These are phyloP conservation scores for Pollenia griseotomentosa DNA, from an alignment of 2,888 invertebrate species.

Conservation along the genomic window DNA sequence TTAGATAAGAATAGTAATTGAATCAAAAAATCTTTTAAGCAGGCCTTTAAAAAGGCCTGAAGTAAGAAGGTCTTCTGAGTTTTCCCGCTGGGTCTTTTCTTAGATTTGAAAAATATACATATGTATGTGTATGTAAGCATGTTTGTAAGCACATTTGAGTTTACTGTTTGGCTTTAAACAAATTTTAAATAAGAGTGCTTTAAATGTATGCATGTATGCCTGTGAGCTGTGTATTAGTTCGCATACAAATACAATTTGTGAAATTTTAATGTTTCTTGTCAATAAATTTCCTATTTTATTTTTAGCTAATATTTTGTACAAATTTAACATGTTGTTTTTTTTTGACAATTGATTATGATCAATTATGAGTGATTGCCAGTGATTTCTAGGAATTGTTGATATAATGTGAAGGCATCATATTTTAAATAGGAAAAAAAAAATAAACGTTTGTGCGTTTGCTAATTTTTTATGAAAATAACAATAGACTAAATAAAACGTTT, in stretches of 20 bases:
- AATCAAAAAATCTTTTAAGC: no score
- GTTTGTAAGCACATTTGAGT: neutral
- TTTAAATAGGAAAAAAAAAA: neutral
- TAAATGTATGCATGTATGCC: no score
- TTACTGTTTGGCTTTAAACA: no score
- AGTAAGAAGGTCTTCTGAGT: no score
- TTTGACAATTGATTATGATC: slow-evolving; percentile 46
- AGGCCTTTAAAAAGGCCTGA: no score
- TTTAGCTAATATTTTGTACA: slow-evolving; percentile 33
- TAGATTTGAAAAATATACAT: neutral
- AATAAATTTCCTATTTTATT: neutral
- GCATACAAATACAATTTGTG: no score
- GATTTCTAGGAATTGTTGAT: slow-evolving; percentile 48
- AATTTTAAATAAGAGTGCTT: no score
- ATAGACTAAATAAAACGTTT: neutral
- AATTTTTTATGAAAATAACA: slow-evolving; percentile 45
- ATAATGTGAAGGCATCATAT: slow-evolving; percentile 8
- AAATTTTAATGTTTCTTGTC: no score
- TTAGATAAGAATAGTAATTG: no score
- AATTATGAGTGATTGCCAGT: neutral
- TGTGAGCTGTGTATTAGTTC: no score
- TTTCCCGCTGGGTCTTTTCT: no score
- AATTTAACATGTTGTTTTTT: slow-evolving; percentile 6
- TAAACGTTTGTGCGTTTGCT: neutral
- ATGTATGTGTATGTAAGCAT: neutral